Evolutionary conservation across 2,797 vertebrate species (phyloP), one percentile per base, ranked within the genome.

Genomic region (Sebastolobus altivelis): DNA sequence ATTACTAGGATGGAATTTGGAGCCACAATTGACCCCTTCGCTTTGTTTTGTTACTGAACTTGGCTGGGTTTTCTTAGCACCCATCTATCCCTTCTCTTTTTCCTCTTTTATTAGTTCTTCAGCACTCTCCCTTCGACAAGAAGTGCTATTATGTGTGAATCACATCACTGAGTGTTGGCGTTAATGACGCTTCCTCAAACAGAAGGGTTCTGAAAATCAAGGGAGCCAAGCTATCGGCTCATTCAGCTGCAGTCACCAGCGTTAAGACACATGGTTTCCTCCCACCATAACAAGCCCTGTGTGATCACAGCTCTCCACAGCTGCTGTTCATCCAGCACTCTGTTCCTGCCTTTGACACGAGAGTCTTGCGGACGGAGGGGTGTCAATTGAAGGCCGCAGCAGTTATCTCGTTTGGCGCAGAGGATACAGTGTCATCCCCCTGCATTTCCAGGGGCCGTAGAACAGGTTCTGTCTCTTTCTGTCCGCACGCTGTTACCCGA

Each of bases 391-490:
- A 76, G 33, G 75, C 56, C 67, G 77, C 27, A 37, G 67, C 43
- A 18, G 43, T 88, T 89, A 84, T 87, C 65, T 78, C 72, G 79
- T 85, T 69, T 37, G 46, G 20, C 31, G 72, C 71, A 56, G 74
- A 72, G 84, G 83, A 88, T 77, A n/a, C 76, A 46, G 77, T 91
- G 82, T 90, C 82, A 80, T 89, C 80, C 55, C 16, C 33, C 61
- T 72, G 66, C 65, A 87, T 89, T 90, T 62, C 69, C 61, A 55
- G 63, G 35, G 29, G 73, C 76, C 13, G 29, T 60, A 85, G 72
- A 93, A 91, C 83, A 77, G 86, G 86, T 93, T 92, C 65, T 88
- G 79, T 81, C 62, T 77, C 69, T 83, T 71, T 86, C 31, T 73
- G 79, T 77, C 38, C 33, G 5, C 16, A 35, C 55, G 46, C 38